These are phyloP conservation scores for Isoperla grammatica DNA, from an alignment of 2,888 invertebrate species.

Conservation along the genomic window DNA sequence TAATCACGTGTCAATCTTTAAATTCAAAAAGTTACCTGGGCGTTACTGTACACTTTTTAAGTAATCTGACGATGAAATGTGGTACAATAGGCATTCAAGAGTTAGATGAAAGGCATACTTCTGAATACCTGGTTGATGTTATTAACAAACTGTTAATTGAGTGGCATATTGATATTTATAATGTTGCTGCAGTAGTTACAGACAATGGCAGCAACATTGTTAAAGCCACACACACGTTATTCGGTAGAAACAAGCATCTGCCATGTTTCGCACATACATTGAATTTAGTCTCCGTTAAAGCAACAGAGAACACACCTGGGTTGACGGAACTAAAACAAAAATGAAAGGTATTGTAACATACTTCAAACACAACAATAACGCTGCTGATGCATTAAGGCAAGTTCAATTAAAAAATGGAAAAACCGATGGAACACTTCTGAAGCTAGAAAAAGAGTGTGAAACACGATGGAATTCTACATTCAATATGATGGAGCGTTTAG, in stretches of 20 bases:
- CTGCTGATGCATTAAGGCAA: conserved; percentile 28
- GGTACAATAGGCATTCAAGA: conserved; percentile 28
- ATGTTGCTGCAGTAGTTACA: conserved; percentile 29
- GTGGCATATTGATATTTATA: conserved; percentile 31
- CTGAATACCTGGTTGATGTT: conserved; percentile 29
- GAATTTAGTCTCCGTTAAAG: conserved; percentile 30
- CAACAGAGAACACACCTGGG: conserved; percentile 24
- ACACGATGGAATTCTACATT: conserved; percentile 14
- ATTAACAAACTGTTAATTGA: conserved; percentile 10
- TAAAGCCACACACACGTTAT: conserved; percentile 28
- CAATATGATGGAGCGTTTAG: conserved; percentile 26
- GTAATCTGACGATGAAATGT: conserved; percentile 24
- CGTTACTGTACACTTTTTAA: conserved; percentile 26
- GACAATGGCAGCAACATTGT: conserved; percentile 33
- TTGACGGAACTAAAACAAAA: conserved; percentile 25
- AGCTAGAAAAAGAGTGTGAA: neutral
- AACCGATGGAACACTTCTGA: conserved; percentile 26
- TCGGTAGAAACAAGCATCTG: conserved; percentile 30
- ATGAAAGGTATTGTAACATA: conserved; percentile 33
- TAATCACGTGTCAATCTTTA: no score
- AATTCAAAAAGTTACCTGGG: conserved; percentile 29
- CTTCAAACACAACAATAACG: conserved; percentile 31
- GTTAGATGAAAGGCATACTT: conserved; percentile 29
- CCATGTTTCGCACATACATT: conserved; percentile 33
- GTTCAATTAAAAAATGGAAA: conserved; percentile 23